Base-by-base conservation (phyloP, 2,797 vertebrate genomes). In the Remorina albescens region DNA sequence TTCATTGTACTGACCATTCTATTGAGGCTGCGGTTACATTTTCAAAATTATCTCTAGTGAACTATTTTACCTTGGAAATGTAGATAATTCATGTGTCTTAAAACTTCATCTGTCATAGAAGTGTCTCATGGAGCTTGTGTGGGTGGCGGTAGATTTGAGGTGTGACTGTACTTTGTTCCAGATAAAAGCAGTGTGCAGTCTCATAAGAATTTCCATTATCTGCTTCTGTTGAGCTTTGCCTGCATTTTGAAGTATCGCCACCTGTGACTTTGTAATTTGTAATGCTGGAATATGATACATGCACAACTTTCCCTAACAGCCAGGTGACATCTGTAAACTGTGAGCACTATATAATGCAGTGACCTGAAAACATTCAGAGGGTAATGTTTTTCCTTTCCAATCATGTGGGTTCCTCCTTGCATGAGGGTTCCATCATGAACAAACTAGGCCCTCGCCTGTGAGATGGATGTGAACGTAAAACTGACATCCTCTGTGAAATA, bases 361-460 rank as follows among this genome's bases (percentile, higher is more conserved):
- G 58, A 54, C 54, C 58, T 67, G 59, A 65, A 74, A 74, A 70
- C 58, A 71, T 62, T 66, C 58, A 57, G 55, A 56, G 58, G 58
- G 30, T 44, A 28, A 2, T 67, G 59, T 78, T 90, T 75, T 71
- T 84, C n/a, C 28, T 85, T 76, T 87, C 69, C 71, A 61, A 44
- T 79, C 65, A 62, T 59, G 55, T 55, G 58, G 50, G 74, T 74
- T 64, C 76, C 87, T 73, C 86, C 82, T 82, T 80, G 71, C 64
- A 72, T 89, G 74, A 87, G 76, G 77, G 74, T 76, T 72, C 86
- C 75, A 57, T 32, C 41, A 46, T 68, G 74, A 75, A 71, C 65
- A 72, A 76, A 50, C 71, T 41, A 53, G 59, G 12, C 66, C 76
- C 30, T 62, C 23, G 41, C 42, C 32, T 47, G 41, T 50, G 73